Evolutionary conservation across 2,888 invertebrate genomes (phyloP), one percentile per base, ranked within the genome.

Genomic region (Orthonychiurus folsomi): DNA sequence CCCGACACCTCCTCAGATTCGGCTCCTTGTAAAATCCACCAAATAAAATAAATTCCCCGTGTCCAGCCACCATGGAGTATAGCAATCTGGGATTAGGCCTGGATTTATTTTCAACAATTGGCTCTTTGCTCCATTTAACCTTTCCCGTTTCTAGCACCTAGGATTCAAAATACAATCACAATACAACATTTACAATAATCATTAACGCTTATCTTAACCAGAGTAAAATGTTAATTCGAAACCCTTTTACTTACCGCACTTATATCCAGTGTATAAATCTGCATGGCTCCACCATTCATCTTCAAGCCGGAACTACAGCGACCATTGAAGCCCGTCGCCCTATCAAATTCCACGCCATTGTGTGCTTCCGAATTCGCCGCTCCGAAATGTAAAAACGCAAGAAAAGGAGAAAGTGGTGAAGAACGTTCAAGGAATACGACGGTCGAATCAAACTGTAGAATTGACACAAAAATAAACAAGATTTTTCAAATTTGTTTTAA

Each of bases 41-140:
- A 80, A 96, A 95, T 82, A 96, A 87, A 60, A 96, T 86, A 27
- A 96, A 78, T 80, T 96, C 95, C 15, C 91, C 91, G 75, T 91
- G 87, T 18, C 93, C 95, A 68, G 87, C 84, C 3, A 93, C 87
- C 73, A 95, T 81, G 37, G 92, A 88, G 76, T 94, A 94, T 74
- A 94, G 83, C 69, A 94, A 88, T 57, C 92, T 84, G 75, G 94
- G 91, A 75, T 93, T 91, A 0, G 95, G 93, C 27, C 86, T 85
- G 53, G 84, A 81, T 74, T 86, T 83, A 21, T 25, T 37, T n/a
- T 53, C 9, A n/a, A 63, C 63, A 9, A 82, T 84, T 66, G 84
- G 82, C 73, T 87, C 72, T 50, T 69, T 70, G 0, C 37, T 28
- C 71, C 70, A 72, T 20, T 62, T 57, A 1, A 69, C 66, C 9